Evolutionary conservation across 2,797 vertebrate genomes (phyloP), one percentile per base, ranked within the genome.

Genomic region (Rhynchonycteris naso): DNA sequence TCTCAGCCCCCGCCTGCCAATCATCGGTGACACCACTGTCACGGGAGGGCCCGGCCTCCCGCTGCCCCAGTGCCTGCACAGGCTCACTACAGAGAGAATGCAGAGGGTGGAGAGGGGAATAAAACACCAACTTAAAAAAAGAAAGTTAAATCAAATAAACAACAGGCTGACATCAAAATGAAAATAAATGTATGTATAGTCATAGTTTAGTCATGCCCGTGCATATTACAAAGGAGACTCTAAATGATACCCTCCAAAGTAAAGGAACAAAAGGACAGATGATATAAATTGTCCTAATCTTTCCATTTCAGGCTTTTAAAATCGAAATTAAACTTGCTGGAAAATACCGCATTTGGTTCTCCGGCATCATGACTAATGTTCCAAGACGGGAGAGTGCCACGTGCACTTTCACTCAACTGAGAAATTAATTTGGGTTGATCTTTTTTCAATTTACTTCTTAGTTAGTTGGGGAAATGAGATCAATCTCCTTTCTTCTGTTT

Each of bases 371-470:
- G 66, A 78, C 19, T 93, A 79, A 75, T 16, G 69, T 66, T 90
- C 88, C 78, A 88, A 96, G 88, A 92, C 88, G 50, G 43, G 33
- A 94, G 22, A 75, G 5, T 38, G 69, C 66, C 93, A 93, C 3
- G 7, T 72, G 56, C 72, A 94, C 76, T 91, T 61, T 91, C 78
- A 72, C 69, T 71, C 65, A 78, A 94, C 28, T 28, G 61, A 72
- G 52, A 90, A 89, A 82, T 82, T 91, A 74, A 84, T 88, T 95
- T 84, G 19, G n/a, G 66, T 69, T 92, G 68, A 30, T 30, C 61
- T 93, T 97, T 90, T 90, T 94, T 71, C 75, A 76, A 80, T 90
- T 96, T 90, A 59, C 81, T 78, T 89, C 88, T 82, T 74, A 93
- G 33, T 94, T 50, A 78, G 6, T 43, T 85, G 85, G 61, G 28